Base-by-base conservation (phyloP, 2,888 invertebrate species). In the Zelleria hepariella region DNA sequence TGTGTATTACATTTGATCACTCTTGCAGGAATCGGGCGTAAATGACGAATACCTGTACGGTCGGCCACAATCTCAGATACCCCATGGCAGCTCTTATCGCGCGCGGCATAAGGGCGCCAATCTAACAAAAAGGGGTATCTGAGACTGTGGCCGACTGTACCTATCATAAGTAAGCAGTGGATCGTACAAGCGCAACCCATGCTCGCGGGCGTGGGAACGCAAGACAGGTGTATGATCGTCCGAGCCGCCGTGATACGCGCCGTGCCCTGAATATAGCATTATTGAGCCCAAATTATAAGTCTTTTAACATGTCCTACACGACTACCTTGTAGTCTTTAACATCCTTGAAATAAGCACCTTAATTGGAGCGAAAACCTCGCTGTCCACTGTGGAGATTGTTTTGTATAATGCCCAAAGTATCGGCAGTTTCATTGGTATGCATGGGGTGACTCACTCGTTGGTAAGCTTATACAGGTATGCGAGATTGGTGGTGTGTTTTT, bases 171-270 rank as follows among this genome's bases (percentile, higher is more conserved):
- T n/a, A n/a, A n/a, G n/a, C n/a, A 51, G n/a, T 51, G 51, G 21
- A 20, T 51, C 51, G 18, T 18, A 20, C 8, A 2, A 8, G 51
- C 5, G 23, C 20, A 5, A 2, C 7, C 8, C 10, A 5, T 21
- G n/a, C 5, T 51, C 32, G 55, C 55, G 58, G 64, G 66, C 80
- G 84, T 84, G 84, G 77, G 84, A 84, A 82, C 71, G 67, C 63
- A 65, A 66, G 70, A 73, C 84, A 84, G 84, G 82, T 83, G 84
- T 71, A 68, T 68, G 67, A 57, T 58, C 57, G 59, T 58, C 59
- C 61, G 59, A 18, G 42, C 23, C 42, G 59, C 47, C 59, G 59
- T 54, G 54, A 42, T 59, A 61, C 59, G 57, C 53, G 59, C 63
- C 57, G 57, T 24, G 53, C 10, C 53, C 52, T 52, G 32, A 42